Percentiles rank a stretch among this genome's conserved stretches.
Evolutionary conservation across 37 sponge, comb jelly and placozoan genomes (phyloP).

Genomic region (Hormiphora californensis): DNA sequence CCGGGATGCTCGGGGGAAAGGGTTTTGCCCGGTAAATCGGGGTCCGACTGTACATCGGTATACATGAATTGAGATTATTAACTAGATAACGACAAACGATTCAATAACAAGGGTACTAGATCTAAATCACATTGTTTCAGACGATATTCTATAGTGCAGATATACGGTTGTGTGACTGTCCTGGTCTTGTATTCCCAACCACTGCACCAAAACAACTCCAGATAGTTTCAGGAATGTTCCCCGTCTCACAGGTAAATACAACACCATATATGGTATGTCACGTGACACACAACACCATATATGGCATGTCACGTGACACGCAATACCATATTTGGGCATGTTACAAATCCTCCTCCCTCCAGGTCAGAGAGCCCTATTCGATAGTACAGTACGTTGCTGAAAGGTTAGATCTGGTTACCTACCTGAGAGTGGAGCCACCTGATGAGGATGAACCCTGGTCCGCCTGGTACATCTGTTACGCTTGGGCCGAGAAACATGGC

Average conservation of each 20-base stretch:
- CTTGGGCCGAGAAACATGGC: conserved; percentile 82
- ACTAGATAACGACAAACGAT: too few relatives aligned
- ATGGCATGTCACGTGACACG: neutral
- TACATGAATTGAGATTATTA: too few relatives aligned
- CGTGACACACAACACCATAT: neutral
- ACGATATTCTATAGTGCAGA: too few relatives aligned
- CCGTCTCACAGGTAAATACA: conserved; percentile 70
- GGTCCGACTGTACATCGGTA: too few relatives aligned
- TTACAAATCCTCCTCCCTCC: neutral
- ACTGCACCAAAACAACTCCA: conserved; percentile 84
- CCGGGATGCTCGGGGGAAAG: too few relatives aligned
- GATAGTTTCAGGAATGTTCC: conserved; percentile 84
- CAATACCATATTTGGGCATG: neutral
- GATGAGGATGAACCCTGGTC: conserved; percentile 46
- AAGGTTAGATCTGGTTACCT: conserved; percentile 66
- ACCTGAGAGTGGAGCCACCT: conserved; percentile 71
- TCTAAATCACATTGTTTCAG: too few relatives aligned
- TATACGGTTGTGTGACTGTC: conserved; percentile 96
- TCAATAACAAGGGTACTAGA: too few relatives aligned
- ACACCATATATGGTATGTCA: neutral
- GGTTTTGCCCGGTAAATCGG: too few relatives aligned
- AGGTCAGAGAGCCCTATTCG: conserved; percentile 87
- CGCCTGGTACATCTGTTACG: conserved; percentile 92
- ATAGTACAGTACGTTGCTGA: conserved; percentile 84
- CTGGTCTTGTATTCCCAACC: conserved; percentile 92